Conservation (phyloP, 2,888 invertebrate genomes). For the Pristionchus exspectatus region DNA sequence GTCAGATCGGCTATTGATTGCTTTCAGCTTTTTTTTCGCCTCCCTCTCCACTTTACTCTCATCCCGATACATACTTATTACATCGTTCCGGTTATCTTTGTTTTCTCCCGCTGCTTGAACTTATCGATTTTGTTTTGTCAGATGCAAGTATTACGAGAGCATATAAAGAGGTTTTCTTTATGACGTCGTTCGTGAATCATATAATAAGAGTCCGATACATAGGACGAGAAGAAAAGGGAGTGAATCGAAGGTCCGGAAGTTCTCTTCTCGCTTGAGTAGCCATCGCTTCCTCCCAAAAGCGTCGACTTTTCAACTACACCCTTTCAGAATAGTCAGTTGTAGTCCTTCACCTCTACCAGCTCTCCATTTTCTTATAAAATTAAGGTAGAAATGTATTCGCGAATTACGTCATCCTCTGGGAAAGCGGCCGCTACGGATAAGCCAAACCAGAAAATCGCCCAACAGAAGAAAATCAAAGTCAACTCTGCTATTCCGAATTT, state of each 20-base stretch:
- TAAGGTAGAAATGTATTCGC: neutral
- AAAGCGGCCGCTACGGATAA: neutral
- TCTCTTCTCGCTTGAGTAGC: neutral
- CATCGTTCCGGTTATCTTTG: neutral
- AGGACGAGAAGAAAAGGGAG: neutral
- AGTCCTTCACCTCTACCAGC: too few species aligned
- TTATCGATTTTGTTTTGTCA: neutral
- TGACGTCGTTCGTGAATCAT: neutral
- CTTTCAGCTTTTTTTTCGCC: constrained; percentile 12
- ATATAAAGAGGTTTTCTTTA: constrained; percentile 6
- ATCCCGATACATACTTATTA: constrained; percentile 12
- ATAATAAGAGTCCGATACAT: neutral
- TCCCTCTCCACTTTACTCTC: neutral
- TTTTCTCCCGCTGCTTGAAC: neutral
- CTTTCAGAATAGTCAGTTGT: neutral
- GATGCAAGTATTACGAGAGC: constrained; percentile 30
- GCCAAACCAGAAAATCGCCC: neutral
- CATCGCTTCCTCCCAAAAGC: neutral
- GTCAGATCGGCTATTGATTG: constrained; percentile 19
- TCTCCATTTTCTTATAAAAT: neutral
- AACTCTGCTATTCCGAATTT: neutral
- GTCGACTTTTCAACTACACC: neutral
- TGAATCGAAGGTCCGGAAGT: constrained; percentile 13
- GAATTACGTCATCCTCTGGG: neutral
- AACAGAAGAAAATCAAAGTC: neutral